These are phyloP conservation scores for Montipora capricornis DNA, from an alignment of 64 coral and sea anemone genomes.

Conservation along the genomic window DNA sequence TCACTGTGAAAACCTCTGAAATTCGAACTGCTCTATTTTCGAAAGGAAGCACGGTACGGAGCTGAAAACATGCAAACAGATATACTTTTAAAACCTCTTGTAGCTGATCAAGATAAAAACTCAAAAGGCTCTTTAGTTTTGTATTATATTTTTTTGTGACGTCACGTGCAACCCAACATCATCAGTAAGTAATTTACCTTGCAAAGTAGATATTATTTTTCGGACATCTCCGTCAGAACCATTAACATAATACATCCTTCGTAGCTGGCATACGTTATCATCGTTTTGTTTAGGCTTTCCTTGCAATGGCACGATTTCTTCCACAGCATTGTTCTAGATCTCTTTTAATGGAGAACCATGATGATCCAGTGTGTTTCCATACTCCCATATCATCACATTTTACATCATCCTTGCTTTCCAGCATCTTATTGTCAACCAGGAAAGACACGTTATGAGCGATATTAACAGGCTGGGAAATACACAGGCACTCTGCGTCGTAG, in stretches of 20 bases:
- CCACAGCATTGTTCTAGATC: neutral
- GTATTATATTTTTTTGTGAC: no score
- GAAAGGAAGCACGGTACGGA: no score
- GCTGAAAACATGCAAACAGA: no score
- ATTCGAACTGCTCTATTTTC: no score
- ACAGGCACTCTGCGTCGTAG: neutral
- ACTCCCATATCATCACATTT: conserved; percentile 48
- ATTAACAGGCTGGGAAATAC: conserved; percentile 33
- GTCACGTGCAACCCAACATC: no score
- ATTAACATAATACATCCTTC: neutral
- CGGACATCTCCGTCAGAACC: no score
- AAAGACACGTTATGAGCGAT: conserved; percentile 40
- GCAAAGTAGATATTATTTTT: no score
- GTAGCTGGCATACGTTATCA: neutral
- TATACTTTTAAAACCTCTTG: no score
- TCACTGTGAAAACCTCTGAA: no score
- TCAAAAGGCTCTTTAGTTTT: no score
- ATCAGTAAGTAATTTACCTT: no score
- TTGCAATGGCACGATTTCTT: neutral
- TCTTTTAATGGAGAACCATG: conserved; percentile 8
- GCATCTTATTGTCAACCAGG: conserved; percentile 19
- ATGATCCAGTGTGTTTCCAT: conserved; percentile 36
- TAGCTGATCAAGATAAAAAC: no score
- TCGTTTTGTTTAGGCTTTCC: neutral
- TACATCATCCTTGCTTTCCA: conserved; percentile 22